phyloP scores from a whole-genome alignment of 2,113 vertebrate species.

The Aptenodytes forsteri region DNA sequence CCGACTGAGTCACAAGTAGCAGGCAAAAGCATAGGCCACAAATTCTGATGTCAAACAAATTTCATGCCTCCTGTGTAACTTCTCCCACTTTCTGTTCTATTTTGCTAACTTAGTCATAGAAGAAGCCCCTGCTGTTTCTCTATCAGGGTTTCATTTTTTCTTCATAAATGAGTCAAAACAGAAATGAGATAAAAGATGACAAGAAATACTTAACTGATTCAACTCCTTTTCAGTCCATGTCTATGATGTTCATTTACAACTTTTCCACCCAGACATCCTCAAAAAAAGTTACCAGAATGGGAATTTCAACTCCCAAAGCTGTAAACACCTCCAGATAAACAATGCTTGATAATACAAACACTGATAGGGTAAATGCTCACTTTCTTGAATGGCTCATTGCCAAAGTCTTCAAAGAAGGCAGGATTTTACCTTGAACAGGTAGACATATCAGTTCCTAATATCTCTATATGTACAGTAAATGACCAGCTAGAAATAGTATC shows the following conservation, averaged over 20 bases:
- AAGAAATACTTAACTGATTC: not conserved
- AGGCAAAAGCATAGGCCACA: not conserved
- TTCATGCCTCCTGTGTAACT: not conserved
- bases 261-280: not conserved
- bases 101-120: slow-evolving; percentile 24
- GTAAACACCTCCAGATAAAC: not conserved
- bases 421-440: not conserved
- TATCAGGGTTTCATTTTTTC: not conserved
- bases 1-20: not conserved
- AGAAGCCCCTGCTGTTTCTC: not conserved
- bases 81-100: not conserved
- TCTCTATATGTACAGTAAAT: not conserved
- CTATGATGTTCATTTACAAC: not conserved
- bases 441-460: not conserved
- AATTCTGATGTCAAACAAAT: not conserved
- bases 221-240: not conserved
- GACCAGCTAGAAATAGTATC: not conserved
- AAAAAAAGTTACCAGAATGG: not conserved
- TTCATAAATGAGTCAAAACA: not conserved
- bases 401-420: not conserved
- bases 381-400: not conserved
- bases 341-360: not conserved
- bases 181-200: not conserved
- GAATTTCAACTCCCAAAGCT: not conserved
- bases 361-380: not conserved